Base-by-base conservation (phyloP, 2,888 invertebrate genomes). In the Pycnomerus fuliginosus region DNA sequence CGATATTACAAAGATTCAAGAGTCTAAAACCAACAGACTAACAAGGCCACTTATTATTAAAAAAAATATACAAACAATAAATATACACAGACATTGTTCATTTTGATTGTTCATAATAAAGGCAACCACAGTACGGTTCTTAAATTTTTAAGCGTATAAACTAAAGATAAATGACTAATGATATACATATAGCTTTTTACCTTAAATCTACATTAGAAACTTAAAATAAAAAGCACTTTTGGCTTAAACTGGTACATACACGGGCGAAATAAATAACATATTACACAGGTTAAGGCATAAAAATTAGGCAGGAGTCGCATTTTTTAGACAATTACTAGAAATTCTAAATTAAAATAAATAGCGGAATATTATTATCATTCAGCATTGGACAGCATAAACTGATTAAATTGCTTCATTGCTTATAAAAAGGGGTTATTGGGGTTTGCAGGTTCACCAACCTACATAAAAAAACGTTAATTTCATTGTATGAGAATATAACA, bases 381-480 rank as follows among this genome's bases (percentile, higher is more conserved):
- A n/a, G n/a, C n/a, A n/a, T n/a, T n/a, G n/a, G n/a, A n/a, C n/a
- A n/a, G n/a, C n/a, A n/a, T n/a, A n/a, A n/a, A n/a, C n/a, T n/a
- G n/a, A n/a, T n/a, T n/a, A n/a, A n/a, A n/a, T n/a, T n/a, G n/a
- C n/a, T n/a, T n/a, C n/a, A n/a, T 25, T 3, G 48, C 60, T 78
- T 77, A 80, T 75, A 80, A 78, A 68, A 80, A 80, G 27, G 80
- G 80, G 63, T 80, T 80, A 68, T 76, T 79, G 45, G 78, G 76
- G 66, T 74, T 76, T 56, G 73, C 53, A 30, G 65, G 58, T 16
- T 69, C 60, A 23, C 67, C 70, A 41, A 72, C 64, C 68, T 73
- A 68, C 56, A 63, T 53, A 50, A 61, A 61, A 51, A 25, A 51
- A 36, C 7, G 34, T 16, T 32, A 16, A 3, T 17, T 27, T 10